A percentile compares a stretch with the other conserved stretches of the same genome.
Conservation (phyloP, 2,113 vertebrate species). For the Chauna torquata region DNA sequence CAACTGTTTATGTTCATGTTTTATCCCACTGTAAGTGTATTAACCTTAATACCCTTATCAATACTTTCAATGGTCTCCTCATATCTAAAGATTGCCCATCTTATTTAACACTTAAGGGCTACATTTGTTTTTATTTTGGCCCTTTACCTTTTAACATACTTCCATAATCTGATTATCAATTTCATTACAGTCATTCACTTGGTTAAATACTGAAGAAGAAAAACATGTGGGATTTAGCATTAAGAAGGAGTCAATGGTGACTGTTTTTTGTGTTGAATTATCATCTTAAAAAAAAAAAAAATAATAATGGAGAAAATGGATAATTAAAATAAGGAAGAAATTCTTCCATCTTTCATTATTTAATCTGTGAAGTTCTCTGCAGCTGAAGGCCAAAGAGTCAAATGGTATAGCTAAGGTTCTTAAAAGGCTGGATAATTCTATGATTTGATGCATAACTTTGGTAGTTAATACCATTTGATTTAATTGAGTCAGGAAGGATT, state of each 20-base stretch:
- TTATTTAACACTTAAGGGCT: background rate
- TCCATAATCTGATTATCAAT: background rate
- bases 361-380: background rate
- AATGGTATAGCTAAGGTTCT: background rate
- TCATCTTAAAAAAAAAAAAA: background rate
- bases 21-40: background rate
- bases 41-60: background rate
- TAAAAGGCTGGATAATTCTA: background rate
- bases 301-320: background rate
- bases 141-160: background rate
- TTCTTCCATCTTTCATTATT: background rate
- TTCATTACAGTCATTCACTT: background rate
- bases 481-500: background rate
- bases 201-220: background rate
- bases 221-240: background rate
- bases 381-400: background rate
- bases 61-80: background rate
- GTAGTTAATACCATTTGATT: background rate
- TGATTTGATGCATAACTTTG: background rate
- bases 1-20: background rate
- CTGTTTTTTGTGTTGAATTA: background rate
- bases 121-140: background rate
- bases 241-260: background rate
- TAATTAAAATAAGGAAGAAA: background rate
- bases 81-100: background rate